Evolutionary conservation across 2,888 invertebrate genomes (phyloP).

Genomic region (Cantharis rufa): DNA sequence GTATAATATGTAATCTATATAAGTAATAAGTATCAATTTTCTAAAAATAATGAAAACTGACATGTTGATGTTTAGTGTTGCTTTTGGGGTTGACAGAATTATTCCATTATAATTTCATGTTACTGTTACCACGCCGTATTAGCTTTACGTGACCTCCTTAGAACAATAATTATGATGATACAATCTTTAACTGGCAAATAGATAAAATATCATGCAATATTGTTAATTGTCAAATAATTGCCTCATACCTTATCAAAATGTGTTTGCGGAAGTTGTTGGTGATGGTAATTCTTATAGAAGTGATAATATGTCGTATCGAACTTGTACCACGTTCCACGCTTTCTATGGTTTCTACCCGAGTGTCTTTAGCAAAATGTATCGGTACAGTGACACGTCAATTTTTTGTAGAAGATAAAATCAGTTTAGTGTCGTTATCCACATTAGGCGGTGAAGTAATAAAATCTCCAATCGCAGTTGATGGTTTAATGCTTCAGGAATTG

Average conservation of each 20-base stretch:
- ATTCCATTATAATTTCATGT: neutral
- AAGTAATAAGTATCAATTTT: neutral
- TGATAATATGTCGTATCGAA: neutral
- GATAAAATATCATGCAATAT: conserved; percentile 5
- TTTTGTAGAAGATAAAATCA: conserved; percentile 19
- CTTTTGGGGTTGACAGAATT: neutral
- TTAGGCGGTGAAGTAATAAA: neutral
- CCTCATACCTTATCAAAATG: neutral
- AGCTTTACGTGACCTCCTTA: conserved; percentile 8
- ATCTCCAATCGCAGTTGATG: conserved; percentile 26
- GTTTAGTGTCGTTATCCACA: conserved; percentile 23
- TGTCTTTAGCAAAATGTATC: conserved; percentile 32
- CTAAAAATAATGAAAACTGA: neutral
- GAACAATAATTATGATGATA: neutral
- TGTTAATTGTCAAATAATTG: neutral
- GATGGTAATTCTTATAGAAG: neutral
- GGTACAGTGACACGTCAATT: conserved; percentile 12
- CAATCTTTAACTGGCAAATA: neutral
- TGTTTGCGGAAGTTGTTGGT: neutral
- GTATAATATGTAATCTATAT: neutral
- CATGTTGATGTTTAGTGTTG: neutral
- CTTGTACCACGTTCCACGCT: conserved; percentile 18
- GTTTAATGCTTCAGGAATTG: conserved; percentile 31
- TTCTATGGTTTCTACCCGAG: neutral
- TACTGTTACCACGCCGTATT: neutral